Evolutionary conservation across 2,888 invertebrate genomes (phyloP), one percentile per base, ranked within the genome.

Genomic region (Erannis defoliaria): DNA sequence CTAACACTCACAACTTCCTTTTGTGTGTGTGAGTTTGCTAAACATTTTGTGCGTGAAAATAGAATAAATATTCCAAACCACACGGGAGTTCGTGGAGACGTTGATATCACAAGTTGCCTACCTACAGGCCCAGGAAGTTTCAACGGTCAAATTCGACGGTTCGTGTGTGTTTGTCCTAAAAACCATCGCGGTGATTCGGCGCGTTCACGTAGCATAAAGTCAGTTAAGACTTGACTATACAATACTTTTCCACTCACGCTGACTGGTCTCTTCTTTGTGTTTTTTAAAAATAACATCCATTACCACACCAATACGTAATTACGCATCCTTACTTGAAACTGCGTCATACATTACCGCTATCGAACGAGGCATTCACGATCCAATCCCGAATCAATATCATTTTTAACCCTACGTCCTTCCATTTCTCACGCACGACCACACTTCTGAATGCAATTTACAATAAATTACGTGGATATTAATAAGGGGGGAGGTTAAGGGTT

Each of bases 391-490:
- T 62, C 62, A 62, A 62, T 62, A 62, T 62, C 56, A 62, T 62
- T 62, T 62, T 62, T 62, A 62, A 62, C 62, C 56, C 53, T 42
- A 42, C 42, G 53, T 57, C 62, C 62, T 56, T 57, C 62, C 62
- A 62, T 62, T 62, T 85, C 82, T 86, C 85, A 86, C 83, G 85
- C 85, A 83, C 84, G 82, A 78, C 75, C 81, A 83, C 84, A 83
- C 84, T 81, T 78, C 77, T 85, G 82, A 90, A 90, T 90, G 92
- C 90, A 92, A 93, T 92, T 91, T 93, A 90, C 92, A 93, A 92
- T 93, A 93, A 93, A 93, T 93, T 93, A 92, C 86, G 85, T 84
- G 85, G 92, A 90, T 92, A 93, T 93, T 93, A 93, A 92, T 92
- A 92, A 90, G 89, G 85, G 82, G 83, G 84, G 83, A 88, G 89